phyloP scores from a whole-genome alignment of 2,888 invertebrate genomes.

The Anagyrus pseudococci region DNA sequence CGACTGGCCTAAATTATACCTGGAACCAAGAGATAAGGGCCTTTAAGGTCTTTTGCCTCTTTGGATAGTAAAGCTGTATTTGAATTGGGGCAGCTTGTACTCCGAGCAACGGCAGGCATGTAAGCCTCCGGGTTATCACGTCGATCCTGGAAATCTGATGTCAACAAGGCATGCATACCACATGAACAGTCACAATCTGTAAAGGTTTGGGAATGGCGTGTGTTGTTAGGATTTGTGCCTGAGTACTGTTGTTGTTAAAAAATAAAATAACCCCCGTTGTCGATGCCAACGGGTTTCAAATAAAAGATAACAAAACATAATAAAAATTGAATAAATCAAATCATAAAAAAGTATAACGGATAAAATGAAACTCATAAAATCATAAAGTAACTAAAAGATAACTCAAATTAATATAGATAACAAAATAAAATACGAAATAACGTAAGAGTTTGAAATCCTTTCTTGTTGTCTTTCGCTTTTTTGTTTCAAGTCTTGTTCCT shows the following conservation, averaged over 20 bases:
- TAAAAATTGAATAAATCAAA: conserved; percentile 33
- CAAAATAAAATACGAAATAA: conserved; percentile 27
- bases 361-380: conserved; percentile 26
- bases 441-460: conserved; percentile 19
- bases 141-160: conserved; percentile 61
- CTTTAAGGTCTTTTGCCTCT: conserved; percentile 64
- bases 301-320: conserved; percentile 41
- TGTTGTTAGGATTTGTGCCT: conserved; percentile 39
- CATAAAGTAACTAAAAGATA: conserved; percentile 23
- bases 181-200: conserved; percentile 60
- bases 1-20: conserved; percentile 62
- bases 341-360: conserved; percentile 39
- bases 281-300: conserved; percentile 38
- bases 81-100: conserved; percentile 60
- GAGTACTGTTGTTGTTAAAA: conserved; percentile 36
- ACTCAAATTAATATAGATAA: conserved; percentile 38
- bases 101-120: conserved; percentile 54
- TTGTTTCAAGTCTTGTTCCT: conserved; percentile 27
- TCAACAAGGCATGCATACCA: conserved; percentile 61
- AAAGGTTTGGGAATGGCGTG: conserved; percentile 47
- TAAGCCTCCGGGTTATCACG: conserved; percentile 52
- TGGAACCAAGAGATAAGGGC: conserved; percentile 67
- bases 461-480: conserved; percentile 21
- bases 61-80: conserved; percentile 59
- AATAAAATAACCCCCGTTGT: conserved; percentile 33